phyloP scores from a whole-genome alignment of 2,113 vertebrate species.

The Hyperoodon ampullatus region DNA sequence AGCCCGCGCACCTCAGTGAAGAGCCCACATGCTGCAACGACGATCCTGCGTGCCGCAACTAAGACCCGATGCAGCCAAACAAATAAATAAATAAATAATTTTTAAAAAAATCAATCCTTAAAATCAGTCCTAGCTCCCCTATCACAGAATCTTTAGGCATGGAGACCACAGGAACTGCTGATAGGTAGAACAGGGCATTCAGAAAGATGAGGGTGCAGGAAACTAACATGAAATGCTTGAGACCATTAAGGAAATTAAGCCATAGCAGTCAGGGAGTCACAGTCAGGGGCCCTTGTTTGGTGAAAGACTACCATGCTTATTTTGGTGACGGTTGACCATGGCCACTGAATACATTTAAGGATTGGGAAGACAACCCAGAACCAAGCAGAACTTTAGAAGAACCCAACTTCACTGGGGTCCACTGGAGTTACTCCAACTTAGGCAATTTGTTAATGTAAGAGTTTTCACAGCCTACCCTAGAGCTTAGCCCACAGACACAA shows the following conservation, averaged over 20 bases:
- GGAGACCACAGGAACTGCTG: background rate
- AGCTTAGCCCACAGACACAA: background rate
- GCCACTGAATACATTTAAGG: background rate
- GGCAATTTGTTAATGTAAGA: background rate
- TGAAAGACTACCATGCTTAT: background rate
- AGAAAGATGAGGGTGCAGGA: background rate
- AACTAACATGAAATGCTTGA: background rate
- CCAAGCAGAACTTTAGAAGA: background rate
- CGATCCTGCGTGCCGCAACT: too few relatives aligned
- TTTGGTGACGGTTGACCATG: background rate
- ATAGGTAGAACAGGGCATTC: background rate
- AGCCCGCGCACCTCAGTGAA: too few relatives aligned
- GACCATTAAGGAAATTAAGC: background rate
- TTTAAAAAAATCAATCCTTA: background rate
- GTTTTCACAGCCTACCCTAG: background rate
- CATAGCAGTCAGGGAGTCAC: background rate
- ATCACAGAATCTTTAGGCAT: background rate
- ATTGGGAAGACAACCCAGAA: background rate
- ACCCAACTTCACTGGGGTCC: background rate
- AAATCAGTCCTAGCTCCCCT: background rate
- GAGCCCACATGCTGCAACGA: too few relatives aligned
- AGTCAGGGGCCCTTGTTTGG: background rate
- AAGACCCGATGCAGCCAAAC: too few relatives aligned
- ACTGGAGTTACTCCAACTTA: background rate
- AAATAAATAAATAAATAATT: too few relatives aligned